Evolutionary conservation across 2,113 vertebrate species (phyloP).

Genomic region (Petroica traversi): DNA sequence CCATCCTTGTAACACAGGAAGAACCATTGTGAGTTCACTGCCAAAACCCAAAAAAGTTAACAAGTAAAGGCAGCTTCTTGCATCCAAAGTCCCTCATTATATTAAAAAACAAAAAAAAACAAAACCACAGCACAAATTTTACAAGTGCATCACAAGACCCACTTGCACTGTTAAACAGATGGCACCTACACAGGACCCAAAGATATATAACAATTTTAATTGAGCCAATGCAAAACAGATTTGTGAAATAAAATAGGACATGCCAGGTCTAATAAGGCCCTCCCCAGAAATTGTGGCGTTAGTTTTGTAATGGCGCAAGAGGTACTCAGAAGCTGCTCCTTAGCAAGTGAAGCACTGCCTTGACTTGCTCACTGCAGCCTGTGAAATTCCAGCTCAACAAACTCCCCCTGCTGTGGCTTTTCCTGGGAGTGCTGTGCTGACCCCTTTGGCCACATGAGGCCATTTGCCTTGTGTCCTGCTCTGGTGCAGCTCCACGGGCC

Average conservation of each 20-base stretch:
- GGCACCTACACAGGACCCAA: conserved; percentile 57
- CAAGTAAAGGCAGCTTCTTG: background rate
- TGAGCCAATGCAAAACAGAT: conserved; percentile 67
- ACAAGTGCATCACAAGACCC: conserved; percentile 34
- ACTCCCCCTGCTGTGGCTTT: background rate
- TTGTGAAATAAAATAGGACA: conserved; percentile 56
- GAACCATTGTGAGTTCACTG: background rate
- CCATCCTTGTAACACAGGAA: background rate
- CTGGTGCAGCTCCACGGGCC: background rate
- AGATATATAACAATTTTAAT: conserved; percentile 66
- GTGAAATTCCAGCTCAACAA: background rate
- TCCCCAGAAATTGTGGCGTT: conserved; percentile 4
- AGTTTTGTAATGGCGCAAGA: background rate
- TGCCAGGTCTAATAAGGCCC: conserved; percentile 52
- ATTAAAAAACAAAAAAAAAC: too few species aligned
- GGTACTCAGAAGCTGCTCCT: background rate
- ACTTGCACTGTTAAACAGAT: conserved; percentile 56
- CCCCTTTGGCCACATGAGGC: background rate
- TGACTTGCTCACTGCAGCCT: background rate
- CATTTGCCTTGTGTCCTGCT: rapidly evolving
- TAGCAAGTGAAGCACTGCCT: background rate
- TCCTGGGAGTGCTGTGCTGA: background rate
- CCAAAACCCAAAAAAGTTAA: background rate
- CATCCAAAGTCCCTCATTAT: background rate
- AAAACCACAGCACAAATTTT: conserved; percentile 33